phyloP scores from a whole-genome alignment of 2,888 invertebrate genomes.

The Ectemnius lituratus region DNA sequence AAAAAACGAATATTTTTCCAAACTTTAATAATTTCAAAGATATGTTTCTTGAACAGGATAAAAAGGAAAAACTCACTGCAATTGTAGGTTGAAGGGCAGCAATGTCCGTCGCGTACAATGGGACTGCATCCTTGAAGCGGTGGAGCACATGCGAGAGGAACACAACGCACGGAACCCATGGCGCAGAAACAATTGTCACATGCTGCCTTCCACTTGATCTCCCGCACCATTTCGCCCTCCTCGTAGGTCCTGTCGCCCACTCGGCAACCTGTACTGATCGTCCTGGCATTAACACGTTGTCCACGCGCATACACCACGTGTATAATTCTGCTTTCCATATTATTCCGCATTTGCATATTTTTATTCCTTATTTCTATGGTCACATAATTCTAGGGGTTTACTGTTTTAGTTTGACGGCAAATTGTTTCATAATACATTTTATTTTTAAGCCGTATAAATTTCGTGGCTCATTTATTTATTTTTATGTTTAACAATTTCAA shows the following conservation, averaged over 20 bases:
- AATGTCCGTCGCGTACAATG: constrained; percentile 86
- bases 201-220: constrained; percentile 79
- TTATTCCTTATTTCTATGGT: background rate
- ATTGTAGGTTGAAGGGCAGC: constrained; percentile 91
- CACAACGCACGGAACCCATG: constrained; percentile 85
- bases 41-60: too few species aligned
- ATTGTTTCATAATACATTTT: too few species aligned
- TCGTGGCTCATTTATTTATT: too few species aligned
- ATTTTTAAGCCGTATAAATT: too few species aligned
- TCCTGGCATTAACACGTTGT: background rate
- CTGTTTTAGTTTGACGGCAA: too few species aligned
- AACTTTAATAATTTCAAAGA: too few species aligned
- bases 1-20: background rate
- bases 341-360: background rate
- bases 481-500: too few species aligned
- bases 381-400: too few species aligned
- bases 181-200: constrained; percentile 92
- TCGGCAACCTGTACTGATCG: constrained; percentile 81
- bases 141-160: constrained; percentile 87
- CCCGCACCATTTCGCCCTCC: constrained; percentile 86
- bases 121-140: constrained; percentile 87
- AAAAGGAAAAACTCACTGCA: constrained; percentile 81
- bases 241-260: constrained; percentile 81
- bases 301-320: background rate
- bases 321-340: background rate